A percentile compares a stretch with the other conserved stretches of the same genome.
Conservation (phyloP, 2,113 vertebrate genomes). For the Thomomys bottae region DNA sequence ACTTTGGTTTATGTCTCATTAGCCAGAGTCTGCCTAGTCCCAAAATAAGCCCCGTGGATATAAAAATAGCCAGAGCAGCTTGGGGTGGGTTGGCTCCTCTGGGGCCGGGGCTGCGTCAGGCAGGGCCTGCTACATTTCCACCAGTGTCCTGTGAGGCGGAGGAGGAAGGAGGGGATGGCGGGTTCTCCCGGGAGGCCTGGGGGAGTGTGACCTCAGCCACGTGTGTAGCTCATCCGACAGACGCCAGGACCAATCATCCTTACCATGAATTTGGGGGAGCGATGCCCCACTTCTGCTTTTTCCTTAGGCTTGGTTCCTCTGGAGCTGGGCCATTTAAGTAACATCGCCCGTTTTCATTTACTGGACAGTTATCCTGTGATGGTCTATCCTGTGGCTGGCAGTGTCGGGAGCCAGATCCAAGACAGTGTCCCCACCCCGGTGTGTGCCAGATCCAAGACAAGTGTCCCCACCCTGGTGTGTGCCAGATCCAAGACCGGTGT, state of each 20-base stretch:
- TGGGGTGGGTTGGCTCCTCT: background rate
- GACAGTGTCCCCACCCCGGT: background rate
- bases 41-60: constrained; percentile 16
- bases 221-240: background rate
- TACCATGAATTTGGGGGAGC: rapidly evolving
- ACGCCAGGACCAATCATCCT: background rate
- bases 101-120: background rate
- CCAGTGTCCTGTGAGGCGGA: background rate
- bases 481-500: background rate
- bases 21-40: background rate
- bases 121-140: no score
- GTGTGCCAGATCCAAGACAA: background rate
- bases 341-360: background rate
- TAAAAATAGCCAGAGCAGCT: background rate
- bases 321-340: background rate
- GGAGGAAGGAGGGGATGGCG: background rate
- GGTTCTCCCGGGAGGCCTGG: background rate
- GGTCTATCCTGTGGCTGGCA: background rate
- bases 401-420: background rate
- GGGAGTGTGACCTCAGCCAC: background rate
- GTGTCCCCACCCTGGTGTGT: background rate
- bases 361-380: background rate
- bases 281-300: rapidly evolving
- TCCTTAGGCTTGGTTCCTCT: background rate
- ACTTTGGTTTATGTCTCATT: constrained; percentile 13